Evolutionary conservation across 2,113 vertebrate genomes (phyloP), one percentile per base, ranked within the genome.

Genomic region (Malaclemys terrapin): DNA sequence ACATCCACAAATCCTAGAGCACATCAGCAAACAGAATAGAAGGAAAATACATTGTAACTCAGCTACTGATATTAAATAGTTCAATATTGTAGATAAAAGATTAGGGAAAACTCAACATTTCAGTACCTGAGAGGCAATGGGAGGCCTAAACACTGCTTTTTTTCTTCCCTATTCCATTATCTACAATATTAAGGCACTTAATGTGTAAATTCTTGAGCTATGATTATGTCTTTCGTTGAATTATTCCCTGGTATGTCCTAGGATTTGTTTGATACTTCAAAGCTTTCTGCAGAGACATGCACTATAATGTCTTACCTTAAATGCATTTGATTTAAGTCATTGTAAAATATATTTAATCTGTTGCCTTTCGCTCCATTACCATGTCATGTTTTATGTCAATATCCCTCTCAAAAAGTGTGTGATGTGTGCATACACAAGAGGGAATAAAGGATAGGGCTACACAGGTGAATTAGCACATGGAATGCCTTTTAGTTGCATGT

Each of bases 1-100:
- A 95, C 94, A 87, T 75, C 72, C 19, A 65, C 13, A 85, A 93
- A 75, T 72, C 65, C 7, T 42, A 87, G 83, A 76, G 38, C 72
- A 62, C 27, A 76, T 5, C 2, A 19, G 52, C 79, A 95, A 92
- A 80, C 22, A 83, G 59, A 90, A 52, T 83, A 27, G 52, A 94
- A 85, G 20, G 20, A 22, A 90, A 82, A 35, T 54, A 20, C 53
- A 82, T 72, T 2, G 22, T 84, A 95, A 89, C 31, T 69, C 19
- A 38, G 10, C 4, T 82, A 49, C 82, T 92, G 88, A 80, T 3
- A 45, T 38, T 81, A 88, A 89, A 62, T 47, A 83, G 25, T 81
- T 1, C 0, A 91, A 75, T 81, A 19, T 6, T n/a, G 62, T n/a
- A 92, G 25, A 45, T 2, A 3, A 11, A 86, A 81, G 4, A 91